Evolutionary conservation across 2,113 vertebrate genomes (phyloP).

Genomic region (Struthidea cinerea): DNA sequence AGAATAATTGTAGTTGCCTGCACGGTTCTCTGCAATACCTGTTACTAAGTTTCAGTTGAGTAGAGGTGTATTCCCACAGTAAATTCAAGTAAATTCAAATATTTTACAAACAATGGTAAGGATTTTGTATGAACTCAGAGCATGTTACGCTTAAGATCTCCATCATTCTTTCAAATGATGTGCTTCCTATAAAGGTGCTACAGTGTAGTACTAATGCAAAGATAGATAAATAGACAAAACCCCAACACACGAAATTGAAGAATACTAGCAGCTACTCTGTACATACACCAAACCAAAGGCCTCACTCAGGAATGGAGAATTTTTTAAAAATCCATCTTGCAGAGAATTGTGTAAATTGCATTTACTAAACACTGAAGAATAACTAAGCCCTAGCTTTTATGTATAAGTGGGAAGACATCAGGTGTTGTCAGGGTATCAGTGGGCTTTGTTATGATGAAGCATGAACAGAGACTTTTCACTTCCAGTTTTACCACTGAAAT

Average conservation of each 20-base stretch:
- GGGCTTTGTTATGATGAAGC: background rate
- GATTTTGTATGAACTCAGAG: background rate
- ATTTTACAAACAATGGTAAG: background rate
- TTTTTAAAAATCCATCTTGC: background rate
- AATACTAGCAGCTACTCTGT: background rate
- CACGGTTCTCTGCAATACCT: background rate
- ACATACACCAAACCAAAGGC: background rate
- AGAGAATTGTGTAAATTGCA: background rate
- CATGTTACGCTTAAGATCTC: rapidly evolving
- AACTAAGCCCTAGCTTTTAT: background rate
- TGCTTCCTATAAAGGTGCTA: background rate
- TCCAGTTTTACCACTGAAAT: background rate
- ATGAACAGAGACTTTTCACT: background rate
- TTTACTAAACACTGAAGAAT: background rate
- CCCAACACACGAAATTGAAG: background rate
- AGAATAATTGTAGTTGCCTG: background rate
- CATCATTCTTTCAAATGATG: background rate
- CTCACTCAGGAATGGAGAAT: background rate
- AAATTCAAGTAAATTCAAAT: background rate
- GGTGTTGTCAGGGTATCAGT: no score
- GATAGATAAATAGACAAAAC: background rate
- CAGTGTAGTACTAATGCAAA: background rate
- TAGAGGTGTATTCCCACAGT: background rate
- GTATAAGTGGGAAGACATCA: background rate
- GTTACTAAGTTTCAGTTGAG: background rate